Evolutionary conservation across 2,797 vertebrate genomes (phyloP), one percentile per base, ranked within the genome.

Genomic region (Neosalanx taihuensis): DNA sequence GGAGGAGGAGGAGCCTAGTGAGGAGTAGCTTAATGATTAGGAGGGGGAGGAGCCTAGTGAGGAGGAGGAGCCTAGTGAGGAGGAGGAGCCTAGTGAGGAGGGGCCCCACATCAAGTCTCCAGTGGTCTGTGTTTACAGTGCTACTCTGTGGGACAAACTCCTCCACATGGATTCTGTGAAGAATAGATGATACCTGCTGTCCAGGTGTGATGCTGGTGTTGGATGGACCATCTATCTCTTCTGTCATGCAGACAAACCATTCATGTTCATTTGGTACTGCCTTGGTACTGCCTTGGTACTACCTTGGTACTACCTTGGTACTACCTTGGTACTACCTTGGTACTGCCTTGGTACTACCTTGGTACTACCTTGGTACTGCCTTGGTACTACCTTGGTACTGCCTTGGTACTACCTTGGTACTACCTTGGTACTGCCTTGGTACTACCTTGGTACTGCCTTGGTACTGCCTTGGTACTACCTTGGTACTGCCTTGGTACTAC

Each of bases 161-260:
- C 1, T 62, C 62, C 13, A 20, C n/a, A 65, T 59, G 30, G 6
- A 6, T 3, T 56, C 15, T n/a, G 51, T 46, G 51, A 56, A 56
- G 17, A 46, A 72, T 75, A 37, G 23, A 63, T 10, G 49, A 23
- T 72, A 79, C 61, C 12, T 0, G 0, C 18, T 69, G 76, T 26
- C 23, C 2, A 29, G n/a, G 29, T 69, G 57, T 71, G 71, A 70
- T 64, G 71, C 65, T 68, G 71, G 81, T 75, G 79, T 85, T 77
- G 75, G 62, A 72, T 82, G 78, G 84, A 80, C 82, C 83, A 79
- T 87, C 69, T 73, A 49, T 72, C 67, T 5, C 33, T 6, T 67
- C 72, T 41, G 69, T 29, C 46, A 66, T 67, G n/a, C 65, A 58
- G 37, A n/a, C 33, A 10, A 18, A 4, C 13, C 60, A 31, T 18